Conservation (phyloP, 2,113 vertebrate species). For the Cebus imitator region DNA sequence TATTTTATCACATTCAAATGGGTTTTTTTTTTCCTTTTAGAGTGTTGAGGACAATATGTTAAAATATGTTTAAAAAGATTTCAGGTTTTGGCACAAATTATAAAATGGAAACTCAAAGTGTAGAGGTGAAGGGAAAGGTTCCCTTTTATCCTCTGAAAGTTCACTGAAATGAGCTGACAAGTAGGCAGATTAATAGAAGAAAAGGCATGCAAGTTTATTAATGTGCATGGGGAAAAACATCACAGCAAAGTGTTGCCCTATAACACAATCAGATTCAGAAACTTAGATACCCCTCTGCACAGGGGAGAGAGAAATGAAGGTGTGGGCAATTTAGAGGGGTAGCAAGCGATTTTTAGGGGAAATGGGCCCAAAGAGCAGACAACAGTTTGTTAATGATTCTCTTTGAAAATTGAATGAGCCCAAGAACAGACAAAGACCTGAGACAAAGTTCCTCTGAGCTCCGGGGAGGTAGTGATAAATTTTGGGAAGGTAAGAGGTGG, state of each 20-base stretch:
- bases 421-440: background rate
- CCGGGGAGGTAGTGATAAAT: background rate
- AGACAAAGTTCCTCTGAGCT: background rate
- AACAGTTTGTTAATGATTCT: background rate
- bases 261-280: background rate
- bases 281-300: background rate
- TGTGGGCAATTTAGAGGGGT: background rate
- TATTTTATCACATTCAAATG: constrained; percentile 42
- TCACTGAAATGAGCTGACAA: background rate
- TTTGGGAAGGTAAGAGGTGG: background rate
- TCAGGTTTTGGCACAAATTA: constrained; percentile 30
- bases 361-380: background rate
- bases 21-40: background rate
- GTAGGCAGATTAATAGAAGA: background rate
- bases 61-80: constrained; percentile 38
- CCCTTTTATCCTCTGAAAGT: background rate
- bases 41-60: background rate
- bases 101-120: background rate
- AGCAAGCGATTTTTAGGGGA: background rate
- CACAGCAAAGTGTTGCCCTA: background rate
- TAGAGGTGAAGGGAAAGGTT: background rate
- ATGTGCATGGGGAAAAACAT: background rate
- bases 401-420: background rate
- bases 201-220: background rate
- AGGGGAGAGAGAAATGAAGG: background rate